A percentile compares a stretch with the other conserved stretches of the same genome.
Conservation (phyloP, 1,140 invertebrate genomes). For the Platyscapa corneri region DNA sequence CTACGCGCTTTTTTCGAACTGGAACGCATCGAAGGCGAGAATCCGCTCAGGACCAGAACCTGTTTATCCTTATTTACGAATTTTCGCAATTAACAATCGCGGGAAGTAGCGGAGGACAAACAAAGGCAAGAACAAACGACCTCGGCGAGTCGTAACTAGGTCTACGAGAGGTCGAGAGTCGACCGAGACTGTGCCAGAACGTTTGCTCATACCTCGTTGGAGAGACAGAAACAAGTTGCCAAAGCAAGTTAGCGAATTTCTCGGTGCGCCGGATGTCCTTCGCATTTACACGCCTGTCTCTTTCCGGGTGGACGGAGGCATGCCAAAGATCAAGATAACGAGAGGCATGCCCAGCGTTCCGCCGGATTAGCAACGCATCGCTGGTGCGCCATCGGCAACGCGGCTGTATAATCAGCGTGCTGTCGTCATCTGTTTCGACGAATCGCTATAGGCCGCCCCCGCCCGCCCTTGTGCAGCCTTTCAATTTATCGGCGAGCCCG, state of each 20-base stretch:
- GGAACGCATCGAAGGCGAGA: no score
- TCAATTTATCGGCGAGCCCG: background rate
- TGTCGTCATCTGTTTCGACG: slow-evolving; percentile 30
- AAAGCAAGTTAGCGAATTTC: slow-evolving; percentile 51
- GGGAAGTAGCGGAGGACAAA: no score
- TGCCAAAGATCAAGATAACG: slow-evolving; percentile 47
- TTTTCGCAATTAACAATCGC: no score
- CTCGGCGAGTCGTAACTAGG: background rate
- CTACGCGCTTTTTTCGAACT: no score
- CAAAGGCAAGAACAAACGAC: no score
- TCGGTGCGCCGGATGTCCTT: slow-evolving; percentile 37
- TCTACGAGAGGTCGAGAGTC: background rate
- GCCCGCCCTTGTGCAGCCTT: background rate
- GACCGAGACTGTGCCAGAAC: background rate
- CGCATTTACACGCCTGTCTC: slow-evolving; percentile 31
- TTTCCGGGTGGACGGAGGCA: background rate
- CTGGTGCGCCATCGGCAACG: slow-evolving; percentile 5
- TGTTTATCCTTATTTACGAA: no score
- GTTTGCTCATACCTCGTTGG: background rate
- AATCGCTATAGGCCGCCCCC: background rate
- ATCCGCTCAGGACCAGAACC: no score
- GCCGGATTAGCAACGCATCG: slow-evolving; percentile 58
- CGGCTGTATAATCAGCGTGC: slow-evolving; percentile 43
- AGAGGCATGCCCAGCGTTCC: slow-evolving; percentile 45
- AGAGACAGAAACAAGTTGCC: background rate